These are phyloP conservation scores for Grammomys surdaster DNA, from an alignment of 2,113 vertebrate species.

Conservation along the genomic window DNA sequence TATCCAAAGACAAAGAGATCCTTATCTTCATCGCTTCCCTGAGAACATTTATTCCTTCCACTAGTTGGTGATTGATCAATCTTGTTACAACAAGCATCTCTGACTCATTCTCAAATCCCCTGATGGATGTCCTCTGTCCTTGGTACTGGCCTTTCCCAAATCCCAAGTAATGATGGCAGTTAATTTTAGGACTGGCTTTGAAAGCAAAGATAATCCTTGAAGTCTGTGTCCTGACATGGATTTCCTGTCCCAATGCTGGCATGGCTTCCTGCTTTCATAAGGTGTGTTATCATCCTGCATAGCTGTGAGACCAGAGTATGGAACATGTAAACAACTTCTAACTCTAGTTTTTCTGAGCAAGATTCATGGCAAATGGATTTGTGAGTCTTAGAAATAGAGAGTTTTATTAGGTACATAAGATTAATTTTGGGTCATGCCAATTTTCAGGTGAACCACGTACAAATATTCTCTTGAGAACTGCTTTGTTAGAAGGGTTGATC, in stretches of 20 bases:
- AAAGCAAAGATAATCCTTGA: conserved; percentile 82
- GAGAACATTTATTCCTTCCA: background rate
- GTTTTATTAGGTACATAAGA: background rate
- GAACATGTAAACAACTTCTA: conserved; percentile 11
- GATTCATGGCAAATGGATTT: background rate
- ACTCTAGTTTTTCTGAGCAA: conserved; percentile 22
- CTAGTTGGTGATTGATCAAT: background rate
- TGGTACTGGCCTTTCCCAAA: conserved; percentile 83
- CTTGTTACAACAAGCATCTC: conserved; percentile 6
- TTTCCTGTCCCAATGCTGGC: conserved; percentile 64
- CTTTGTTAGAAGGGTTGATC: background rate
- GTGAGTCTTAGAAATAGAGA: background rate
- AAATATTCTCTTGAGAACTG: conserved; percentile 11
- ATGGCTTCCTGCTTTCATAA: conserved; percentile 80
- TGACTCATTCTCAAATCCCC: conserved; percentile 63
- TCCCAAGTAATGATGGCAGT: conserved; percentile 31
- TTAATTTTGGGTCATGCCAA: conserved; percentile 1
- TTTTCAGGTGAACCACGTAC: background rate
- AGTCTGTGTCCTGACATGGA: conserved; percentile 75
- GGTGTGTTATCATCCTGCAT: conserved; percentile 75
- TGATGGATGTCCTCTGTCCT: conserved; percentile 86
- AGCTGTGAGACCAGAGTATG: conserved; percentile 26
- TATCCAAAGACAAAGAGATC: background rate
- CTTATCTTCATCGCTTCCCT: conserved; percentile 8
- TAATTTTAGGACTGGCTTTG: conserved; percentile 37